A percentile compares a stretch with the other conserved stretches of the same genome.
Conservation (phyloP, 2,888 invertebrate species). For the Eristalis arbustorum region DNA sequence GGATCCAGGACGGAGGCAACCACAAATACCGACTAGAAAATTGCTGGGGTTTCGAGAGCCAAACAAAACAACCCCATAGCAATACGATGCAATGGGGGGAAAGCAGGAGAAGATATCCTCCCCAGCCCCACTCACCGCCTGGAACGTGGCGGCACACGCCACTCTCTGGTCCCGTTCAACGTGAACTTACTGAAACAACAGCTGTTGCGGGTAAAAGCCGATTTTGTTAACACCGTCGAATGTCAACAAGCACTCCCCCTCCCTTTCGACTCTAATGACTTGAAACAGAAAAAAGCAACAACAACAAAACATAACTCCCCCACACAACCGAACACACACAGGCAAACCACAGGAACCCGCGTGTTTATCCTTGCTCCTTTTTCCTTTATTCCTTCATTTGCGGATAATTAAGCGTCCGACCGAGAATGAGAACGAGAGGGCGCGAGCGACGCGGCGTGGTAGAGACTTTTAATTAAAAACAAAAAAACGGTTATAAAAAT, state of each 20-base stretch:
- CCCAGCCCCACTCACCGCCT: not conserved
- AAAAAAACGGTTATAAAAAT: slow-evolving; percentile 15
- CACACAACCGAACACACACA: not conserved
- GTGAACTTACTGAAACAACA: slow-evolving; percentile 21
- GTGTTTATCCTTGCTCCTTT: not conserved
- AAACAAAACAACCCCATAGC: not conserved
- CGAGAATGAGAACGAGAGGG: not conserved
- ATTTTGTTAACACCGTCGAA: slow-evolving; percentile 35
- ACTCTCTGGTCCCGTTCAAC: not conserved
- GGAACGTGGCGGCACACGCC: not conserved
- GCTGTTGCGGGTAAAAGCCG: slow-evolving; percentile 35
- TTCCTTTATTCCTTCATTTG: slow-evolving; percentile 12
- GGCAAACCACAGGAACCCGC: not conserved
- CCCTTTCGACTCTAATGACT: slow-evolving; percentile 22
- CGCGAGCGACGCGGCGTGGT: too few species aligned
- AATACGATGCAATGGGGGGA: too few species aligned
- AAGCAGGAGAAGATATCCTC: not conserved
- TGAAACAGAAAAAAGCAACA: slow-evolving; percentile 6
- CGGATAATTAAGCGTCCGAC: not conserved
- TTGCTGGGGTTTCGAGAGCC: slow-evolving; percentile 4
- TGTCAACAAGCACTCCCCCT: slow-evolving; percentile 4
- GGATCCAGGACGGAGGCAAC: slow-evolving; percentile 27
- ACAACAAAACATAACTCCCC: not conserved
- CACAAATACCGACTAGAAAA: slow-evolving; percentile 33
- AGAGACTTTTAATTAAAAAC: slow-evolving; percentile 34